phyloP scores from a whole-genome alignment of 2,797 vertebrate species.

The Falco columbarius region DNA sequence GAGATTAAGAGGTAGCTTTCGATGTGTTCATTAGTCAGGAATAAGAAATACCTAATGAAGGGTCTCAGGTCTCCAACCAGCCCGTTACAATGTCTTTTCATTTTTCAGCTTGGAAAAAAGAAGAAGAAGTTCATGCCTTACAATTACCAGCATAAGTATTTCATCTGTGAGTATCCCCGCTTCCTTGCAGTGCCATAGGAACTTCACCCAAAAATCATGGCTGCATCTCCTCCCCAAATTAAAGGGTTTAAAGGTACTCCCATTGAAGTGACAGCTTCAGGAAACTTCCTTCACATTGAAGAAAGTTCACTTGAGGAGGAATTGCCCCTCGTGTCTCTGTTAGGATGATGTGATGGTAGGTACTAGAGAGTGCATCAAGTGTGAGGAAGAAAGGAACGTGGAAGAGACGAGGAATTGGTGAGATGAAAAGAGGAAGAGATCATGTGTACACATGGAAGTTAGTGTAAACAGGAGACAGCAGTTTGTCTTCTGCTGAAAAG shows the following conservation, averaged over 20 bases:
- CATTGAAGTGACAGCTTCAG: not conserved
- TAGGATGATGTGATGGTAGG: not conserved
- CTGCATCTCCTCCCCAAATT: not conserved
- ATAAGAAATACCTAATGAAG: not conserved
- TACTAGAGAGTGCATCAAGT: not conserved
- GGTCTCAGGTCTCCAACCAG: not conserved
- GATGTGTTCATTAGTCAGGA: not conserved
- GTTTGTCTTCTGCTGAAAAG: not conserved
- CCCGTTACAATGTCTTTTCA: not conserved
- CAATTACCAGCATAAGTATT: conserved; percentile 84
- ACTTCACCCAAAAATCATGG: not conserved
- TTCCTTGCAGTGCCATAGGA: not conserved
- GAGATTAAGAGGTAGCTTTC: not conserved
- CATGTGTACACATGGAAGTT: not conserved
- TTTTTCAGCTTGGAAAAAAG: conserved; percentile 79
- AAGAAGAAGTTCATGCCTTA: conserved; percentile 86
- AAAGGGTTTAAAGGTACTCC: not conserved
- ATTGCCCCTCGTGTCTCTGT: not conserved
- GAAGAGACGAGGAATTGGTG: not conserved
- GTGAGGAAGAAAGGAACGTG: not conserved
- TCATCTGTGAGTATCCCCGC: conserved; percentile 76
- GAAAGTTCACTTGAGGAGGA: not conserved
- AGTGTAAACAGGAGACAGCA: not conserved
- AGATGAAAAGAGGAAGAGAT: not conserved
- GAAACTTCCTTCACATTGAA: not conserved